These are phyloP conservation scores for Dendropsophus ebraccatus DNA, from an alignment of 2,113 vertebrate genomes.

Conservation along the genomic window DNA sequence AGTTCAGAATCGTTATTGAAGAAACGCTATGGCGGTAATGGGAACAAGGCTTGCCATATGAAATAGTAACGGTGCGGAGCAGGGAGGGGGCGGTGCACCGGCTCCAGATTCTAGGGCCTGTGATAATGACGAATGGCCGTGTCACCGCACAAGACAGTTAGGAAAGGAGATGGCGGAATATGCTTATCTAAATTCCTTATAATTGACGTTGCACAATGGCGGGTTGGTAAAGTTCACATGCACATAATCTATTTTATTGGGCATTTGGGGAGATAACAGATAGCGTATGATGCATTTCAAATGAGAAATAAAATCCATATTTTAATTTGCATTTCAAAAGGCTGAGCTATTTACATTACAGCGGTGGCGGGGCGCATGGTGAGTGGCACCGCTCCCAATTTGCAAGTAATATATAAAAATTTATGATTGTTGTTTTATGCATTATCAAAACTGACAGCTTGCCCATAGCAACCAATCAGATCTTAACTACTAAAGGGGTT, in stretches of 20 bases:
- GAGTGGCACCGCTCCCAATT: neutral
- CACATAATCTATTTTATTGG: neutral
- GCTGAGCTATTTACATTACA: neutral
- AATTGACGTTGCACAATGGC: neutral
- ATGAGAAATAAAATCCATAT: slow-evolving; percentile 17
- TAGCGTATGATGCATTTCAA: neutral
- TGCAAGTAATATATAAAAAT: neutral
- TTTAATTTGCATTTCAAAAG: neutral
- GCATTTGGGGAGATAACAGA: slow-evolving; percentile 1
- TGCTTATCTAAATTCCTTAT: slow-evolving; percentile 7
- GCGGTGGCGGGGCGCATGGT: neutral
- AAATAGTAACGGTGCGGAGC: neutral
- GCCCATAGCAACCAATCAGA: no score
- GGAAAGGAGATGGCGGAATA: neutral
- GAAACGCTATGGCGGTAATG: neutral
- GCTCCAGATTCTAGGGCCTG: neutral
- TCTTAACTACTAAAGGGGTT: no score
- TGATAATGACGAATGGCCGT: slow-evolving; percentile 38
- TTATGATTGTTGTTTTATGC: neutral
- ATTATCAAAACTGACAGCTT: neutral
- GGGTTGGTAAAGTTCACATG: neutral
- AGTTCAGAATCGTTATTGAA: neutral
- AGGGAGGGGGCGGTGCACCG: neutral
- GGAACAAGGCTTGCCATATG: neutral
- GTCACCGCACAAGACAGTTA: neutral